Evolutionary conservation across 2,113 vertebrate species (phyloP), one percentile per base, ranked within the genome.

Genomic region (Antechinus stuartii): DNA sequence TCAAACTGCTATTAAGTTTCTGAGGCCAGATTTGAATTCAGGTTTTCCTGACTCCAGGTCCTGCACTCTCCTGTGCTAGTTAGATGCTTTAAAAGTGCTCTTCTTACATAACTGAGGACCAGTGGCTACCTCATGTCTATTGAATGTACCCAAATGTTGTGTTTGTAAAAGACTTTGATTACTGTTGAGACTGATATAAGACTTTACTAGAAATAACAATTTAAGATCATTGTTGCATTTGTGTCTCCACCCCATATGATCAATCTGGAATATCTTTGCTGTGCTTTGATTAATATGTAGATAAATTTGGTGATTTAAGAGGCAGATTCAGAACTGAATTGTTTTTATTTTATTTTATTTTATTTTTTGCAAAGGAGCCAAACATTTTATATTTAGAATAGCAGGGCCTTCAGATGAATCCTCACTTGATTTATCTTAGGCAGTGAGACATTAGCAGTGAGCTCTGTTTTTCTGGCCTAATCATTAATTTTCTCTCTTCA

Each of bases 271-370:
- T 46, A 91, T 91, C 56, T 46, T 27, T 89, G 53, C 26, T 57
- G 30, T 89, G 56, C 55, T 35, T 24, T 35, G 42, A 76, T 76
- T 76, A 76, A 76, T n/a, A 76, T n/a, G 5, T 49, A 95, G 46
- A 89, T 96, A 50, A 56, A 54, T n/a, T 54, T 91, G 26, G 92
- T 56, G 89, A 54, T 68, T 94, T 47, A 93, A 27, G 49, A 92
- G 55, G 56, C 92, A 92, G 19, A 50, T 50, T 94, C 54, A 91
- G 50, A 92, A 90, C 35, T 90, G 92, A 93, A 91, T 76, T 30
- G 50, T 14, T 96, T 91, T 61, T 52, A 10, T 52, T 11, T 52
- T 52, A 6, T 50, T 56, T 93, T 94, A 26, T 56, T 26, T 56
- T 8, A 19, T n/a, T n/a, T n/a, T 76, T 12, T 16, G 25, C 14